Conservation (phyloP, 2,888 invertebrate species). For the Eurois occulta region DNA sequence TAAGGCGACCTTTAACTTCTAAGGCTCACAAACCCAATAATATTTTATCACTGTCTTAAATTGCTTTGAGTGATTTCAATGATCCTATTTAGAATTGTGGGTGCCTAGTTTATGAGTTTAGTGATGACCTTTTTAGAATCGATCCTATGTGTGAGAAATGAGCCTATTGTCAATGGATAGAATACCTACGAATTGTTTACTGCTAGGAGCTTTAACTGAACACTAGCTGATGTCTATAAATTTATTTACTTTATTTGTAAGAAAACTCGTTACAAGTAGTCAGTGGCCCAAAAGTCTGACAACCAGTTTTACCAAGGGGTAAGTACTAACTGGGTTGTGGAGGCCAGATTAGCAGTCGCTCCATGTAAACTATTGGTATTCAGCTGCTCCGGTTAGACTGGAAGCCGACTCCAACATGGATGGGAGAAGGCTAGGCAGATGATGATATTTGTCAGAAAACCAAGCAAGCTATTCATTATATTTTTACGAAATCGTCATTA, state of each 20-base stretch:
- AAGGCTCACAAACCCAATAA: conserved; percentile 19
- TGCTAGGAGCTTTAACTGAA: not conserved
- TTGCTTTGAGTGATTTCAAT: conserved; percentile 12
- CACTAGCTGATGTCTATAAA: not conserved
- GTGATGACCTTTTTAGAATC: not conserved
- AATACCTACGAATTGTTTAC: not conserved
- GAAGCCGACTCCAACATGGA: not conserved
- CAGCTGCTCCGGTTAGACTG: not conserved
- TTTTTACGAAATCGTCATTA: not conserved
- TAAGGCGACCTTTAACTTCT: conserved; percentile 29
- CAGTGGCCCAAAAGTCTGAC: not conserved
- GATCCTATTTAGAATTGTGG: not conserved
- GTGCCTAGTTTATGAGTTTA: not conserved
- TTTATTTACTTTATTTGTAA: not conserved
- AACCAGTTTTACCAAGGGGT: not conserved
- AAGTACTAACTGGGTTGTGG: not conserved
- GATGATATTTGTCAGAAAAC: not conserved
- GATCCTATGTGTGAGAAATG: not conserved
- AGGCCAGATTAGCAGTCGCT: not conserved
- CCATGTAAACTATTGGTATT: not conserved
- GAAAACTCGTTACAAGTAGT: not conserved
- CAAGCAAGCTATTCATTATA: not conserved
- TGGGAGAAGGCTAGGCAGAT: not conserved
- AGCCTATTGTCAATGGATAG: not conserved
- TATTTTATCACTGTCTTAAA: conserved; percentile 23